A percentile compares a stretch with the other conserved stretches of the same genome.
phyloP scores from a whole-genome alignment of 2,888 invertebrate genomes.

The Mimumesa dahlbomi region DNA sequence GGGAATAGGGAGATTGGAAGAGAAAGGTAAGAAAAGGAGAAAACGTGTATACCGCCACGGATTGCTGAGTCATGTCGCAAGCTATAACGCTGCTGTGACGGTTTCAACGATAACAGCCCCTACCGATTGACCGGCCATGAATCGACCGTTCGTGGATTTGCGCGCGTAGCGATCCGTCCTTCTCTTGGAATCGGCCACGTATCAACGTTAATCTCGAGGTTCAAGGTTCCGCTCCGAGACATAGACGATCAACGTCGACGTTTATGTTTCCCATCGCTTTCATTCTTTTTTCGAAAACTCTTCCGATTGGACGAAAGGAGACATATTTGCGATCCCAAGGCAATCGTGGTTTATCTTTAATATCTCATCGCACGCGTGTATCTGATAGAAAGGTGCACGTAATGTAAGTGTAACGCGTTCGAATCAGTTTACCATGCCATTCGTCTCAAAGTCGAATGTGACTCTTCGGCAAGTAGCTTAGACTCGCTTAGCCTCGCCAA shows the following conservation, averaged over 20 bases:
- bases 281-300: background rate
- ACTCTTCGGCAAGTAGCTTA: conserved; percentile 26
- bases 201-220: conserved; percentile 14
- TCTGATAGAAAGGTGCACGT: conserved; percentile 24
- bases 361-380: conserved; percentile 4
- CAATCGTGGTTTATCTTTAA: background rate
- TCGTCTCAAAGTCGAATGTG: no score
- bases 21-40: background rate
- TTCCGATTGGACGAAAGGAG: no score
- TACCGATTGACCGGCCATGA: no score
- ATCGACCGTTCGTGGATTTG: no score
- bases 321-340: background rate
- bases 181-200: background rate
- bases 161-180: background rate
- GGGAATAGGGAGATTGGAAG: background rate
- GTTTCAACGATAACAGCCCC: no score
- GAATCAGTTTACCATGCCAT: conserved; percentile 41
- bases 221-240: conserved; percentile 1
- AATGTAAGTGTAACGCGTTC: conserved; percentile 31
- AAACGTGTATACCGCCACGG: background rate
- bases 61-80: no score
- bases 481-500: conserved; percentile 41
- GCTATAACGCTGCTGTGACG: no score
- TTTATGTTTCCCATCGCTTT: background rate
- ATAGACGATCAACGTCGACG: background rate